A percentile compares a stretch with the other conserved stretches of the same genome.
These are phyloP conservation scores for Bimastos eiseni DNA, from an alignment of 2,888 invertebrate species.

Conservation along the genomic window DNA sequence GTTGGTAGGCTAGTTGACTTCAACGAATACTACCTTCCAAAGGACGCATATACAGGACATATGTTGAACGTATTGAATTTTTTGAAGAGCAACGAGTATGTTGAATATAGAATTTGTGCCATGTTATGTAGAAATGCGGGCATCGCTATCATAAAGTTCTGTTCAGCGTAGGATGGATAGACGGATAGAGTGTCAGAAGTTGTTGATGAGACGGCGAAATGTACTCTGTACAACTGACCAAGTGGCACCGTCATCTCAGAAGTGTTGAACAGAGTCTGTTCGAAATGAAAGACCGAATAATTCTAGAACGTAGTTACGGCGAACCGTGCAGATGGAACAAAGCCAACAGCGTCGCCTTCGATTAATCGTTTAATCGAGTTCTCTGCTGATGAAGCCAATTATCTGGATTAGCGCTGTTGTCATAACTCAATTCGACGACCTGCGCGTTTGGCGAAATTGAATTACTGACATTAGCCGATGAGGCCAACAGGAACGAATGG, in stretches of 20 bases:
- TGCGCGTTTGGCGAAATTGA: background rate
- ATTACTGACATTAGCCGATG: constrained; percentile 13
- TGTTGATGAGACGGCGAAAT: no score
- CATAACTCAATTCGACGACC: constrained; percentile 13
- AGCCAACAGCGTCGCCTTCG: background rate
- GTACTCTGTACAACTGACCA: background rate
- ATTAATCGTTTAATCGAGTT: constrained; percentile 13
- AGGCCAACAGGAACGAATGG: background rate
- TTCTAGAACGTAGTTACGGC: background rate
- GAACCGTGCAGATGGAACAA: background rate
- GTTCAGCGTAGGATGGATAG: no score
- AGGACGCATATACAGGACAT: no score
- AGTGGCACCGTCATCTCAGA: background rate
- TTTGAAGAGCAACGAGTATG: no score
- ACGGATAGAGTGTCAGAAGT: no score
- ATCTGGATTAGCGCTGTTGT: background rate
- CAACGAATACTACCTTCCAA: no score
- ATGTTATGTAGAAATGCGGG: no score
- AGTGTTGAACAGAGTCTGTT: background rate
- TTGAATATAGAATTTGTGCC: no score
- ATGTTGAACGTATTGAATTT: no score
- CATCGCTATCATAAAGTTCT: no score
- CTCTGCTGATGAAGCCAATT: background rate
- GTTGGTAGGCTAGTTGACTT: no score
- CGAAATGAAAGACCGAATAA: background rate